Conservation (phyloP, 2,888 invertebrate species). For the Pherbina coryleti region DNA sequence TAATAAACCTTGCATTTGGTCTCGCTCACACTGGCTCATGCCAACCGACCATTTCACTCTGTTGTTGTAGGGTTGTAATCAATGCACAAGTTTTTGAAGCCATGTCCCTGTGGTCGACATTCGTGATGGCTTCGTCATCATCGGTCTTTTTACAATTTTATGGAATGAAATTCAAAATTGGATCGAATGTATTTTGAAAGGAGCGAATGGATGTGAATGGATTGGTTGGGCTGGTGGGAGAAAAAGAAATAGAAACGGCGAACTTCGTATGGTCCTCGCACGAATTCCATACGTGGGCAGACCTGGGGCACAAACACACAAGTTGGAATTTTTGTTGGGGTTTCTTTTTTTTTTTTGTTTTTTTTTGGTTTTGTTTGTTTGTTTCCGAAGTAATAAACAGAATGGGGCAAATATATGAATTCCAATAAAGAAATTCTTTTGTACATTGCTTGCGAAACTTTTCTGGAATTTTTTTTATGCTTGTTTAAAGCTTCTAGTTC, state of each 20-base stretch:
- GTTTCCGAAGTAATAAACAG: constrained; percentile 17
- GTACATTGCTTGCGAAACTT: constrained; percentile 3
- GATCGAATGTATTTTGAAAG: not conserved
- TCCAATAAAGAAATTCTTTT: constrained; percentile 16
- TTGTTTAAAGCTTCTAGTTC: not conserved
- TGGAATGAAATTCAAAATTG: constrained; percentile 17
- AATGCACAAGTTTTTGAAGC: not conserved
- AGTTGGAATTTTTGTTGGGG: no score
- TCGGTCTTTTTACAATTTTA: constrained; percentile 1
- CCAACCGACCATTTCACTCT: not conserved
- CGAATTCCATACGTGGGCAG: not conserved
- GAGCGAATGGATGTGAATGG: not conserved
- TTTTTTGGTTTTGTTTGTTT: not conserved
- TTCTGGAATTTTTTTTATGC: not conserved
- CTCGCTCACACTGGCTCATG: not conserved
- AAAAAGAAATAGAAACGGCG: not conserved
- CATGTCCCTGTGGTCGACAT: not conserved
- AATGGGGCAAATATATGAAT: constrained; percentile 7
- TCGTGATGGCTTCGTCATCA: not conserved
- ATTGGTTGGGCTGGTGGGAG: not conserved
- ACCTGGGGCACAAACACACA: not conserved
- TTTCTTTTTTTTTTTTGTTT: not conserved
- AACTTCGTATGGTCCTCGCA: not conserved
- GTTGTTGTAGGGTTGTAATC: not conserved
- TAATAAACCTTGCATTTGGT: not conserved